Conservation (phyloP, 2,113 vertebrate species). For the Pholis gunnellus region DNA sequence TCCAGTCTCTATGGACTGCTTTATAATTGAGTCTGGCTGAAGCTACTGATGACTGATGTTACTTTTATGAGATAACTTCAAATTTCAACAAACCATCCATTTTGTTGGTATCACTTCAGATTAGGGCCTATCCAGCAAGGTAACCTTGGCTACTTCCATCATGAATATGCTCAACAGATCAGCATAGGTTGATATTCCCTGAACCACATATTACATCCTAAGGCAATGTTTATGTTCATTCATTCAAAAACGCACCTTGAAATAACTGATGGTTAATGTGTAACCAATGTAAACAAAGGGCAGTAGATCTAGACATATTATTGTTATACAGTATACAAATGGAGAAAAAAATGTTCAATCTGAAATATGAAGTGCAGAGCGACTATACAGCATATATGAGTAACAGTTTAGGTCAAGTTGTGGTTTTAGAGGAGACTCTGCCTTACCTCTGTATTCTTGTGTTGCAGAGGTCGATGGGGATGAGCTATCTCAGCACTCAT, state of each 20-base stretch:
- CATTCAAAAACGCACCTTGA: not conserved
- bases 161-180: not conserved
- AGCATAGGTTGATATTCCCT: not conserved
- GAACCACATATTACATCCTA: not conserved
- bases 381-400: not conserved
- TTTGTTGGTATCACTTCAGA: not conserved
- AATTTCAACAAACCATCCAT: not conserved
- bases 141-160: not conserved
- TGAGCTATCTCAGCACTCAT: slow-evolving; percentile 53
- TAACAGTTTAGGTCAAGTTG: slow-evolving; percentile 11
- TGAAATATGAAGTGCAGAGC: not conserved
- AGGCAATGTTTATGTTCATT: not conserved
- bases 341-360: not conserved
- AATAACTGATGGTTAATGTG: not conserved
- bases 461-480: slow-evolving; percentile 44
- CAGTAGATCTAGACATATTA: not conserved
- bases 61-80: not conserved
- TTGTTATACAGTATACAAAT: not conserved
- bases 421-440: slow-evolving; percentile 18
- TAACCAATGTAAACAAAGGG: not conserved
- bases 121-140: not conserved
- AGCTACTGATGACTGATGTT: no score
- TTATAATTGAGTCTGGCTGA: not conserved
- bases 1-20: not conserved
- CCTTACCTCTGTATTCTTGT: slow-evolving; percentile 8